Conservation (phyloP, 2,113 vertebrate genomes). For the Mugil cephalus region DNA sequence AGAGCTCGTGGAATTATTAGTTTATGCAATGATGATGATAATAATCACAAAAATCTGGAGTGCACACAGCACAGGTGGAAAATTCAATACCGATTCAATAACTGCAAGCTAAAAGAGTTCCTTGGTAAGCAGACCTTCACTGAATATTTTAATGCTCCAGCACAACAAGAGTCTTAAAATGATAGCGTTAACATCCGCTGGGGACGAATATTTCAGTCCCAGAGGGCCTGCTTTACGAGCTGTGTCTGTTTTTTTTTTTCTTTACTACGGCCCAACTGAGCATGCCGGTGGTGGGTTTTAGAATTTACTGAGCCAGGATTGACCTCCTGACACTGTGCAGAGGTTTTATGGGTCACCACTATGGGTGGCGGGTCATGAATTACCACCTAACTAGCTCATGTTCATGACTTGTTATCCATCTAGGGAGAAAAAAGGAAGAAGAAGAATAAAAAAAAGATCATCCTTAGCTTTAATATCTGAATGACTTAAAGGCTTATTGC, state of each 20-base stretch:
- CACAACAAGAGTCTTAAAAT: conserved; percentile 52
- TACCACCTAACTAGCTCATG: conserved; percentile 71
- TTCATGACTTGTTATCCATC: conserved; percentile 52
- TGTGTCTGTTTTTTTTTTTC: conserved; percentile 42
- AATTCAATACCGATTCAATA: neutral
- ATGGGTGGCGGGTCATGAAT: conserved; percentile 74
- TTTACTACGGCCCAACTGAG: conserved; percentile 68
- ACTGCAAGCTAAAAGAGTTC: conserved; percentile 1
- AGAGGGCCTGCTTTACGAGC: conserved; percentile 66
- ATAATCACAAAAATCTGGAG: neutral
- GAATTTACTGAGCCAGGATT: conserved; percentile 72
- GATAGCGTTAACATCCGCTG: conserved; percentile 51
- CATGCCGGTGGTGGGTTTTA: conserved; percentile 52
- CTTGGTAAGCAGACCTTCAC: neutral
- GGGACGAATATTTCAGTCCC: conserved; percentile 57
- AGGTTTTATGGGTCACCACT: conserved; percentile 70
- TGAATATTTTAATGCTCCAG: conserved; percentile 50
- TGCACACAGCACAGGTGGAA: neutral
- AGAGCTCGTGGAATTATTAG: neutral
- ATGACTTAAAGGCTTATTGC: neutral
- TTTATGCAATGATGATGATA: conserved; percentile 10
- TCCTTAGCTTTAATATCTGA: conserved; percentile 23
- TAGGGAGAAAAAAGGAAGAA: conserved; percentile 7
- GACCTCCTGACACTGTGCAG: conserved; percentile 62
- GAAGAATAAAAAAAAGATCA: conserved; percentile 30